A percentile compares a stretch with the other conserved stretches of the same genome.
phyloP scores from a whole-genome alignment of 2,797 vertebrate species.

The Podarcis lilfordi region DNA sequence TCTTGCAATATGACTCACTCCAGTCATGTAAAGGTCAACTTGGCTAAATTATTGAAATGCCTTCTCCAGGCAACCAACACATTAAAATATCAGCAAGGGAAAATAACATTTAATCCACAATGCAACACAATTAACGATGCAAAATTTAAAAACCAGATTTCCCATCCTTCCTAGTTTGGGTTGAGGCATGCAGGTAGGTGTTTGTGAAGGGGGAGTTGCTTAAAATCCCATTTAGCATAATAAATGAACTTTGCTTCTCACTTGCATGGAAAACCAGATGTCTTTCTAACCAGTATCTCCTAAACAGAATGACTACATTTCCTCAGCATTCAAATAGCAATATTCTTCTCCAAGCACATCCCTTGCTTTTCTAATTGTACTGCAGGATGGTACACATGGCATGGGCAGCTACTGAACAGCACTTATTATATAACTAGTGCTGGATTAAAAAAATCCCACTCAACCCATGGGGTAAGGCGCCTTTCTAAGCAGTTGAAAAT shows the following conservation, averaged over 20 bases:
- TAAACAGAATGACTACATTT: background rate
- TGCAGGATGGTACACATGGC: background rate
- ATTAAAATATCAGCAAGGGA: background rate
- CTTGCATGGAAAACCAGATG: background rate
- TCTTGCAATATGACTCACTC: background rate
- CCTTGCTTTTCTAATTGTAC: background rate
- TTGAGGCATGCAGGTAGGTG: background rate
- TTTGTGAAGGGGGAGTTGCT: background rate
- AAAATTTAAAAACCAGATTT: background rate
- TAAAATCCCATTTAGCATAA: background rate
- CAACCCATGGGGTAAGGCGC: background rate
- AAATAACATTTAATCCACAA: background rate
- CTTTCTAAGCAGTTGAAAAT: background rate
- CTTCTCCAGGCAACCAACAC: background rate
- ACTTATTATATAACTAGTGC: background rate
- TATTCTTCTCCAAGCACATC: background rate
- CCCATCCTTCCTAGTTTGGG: background rate
- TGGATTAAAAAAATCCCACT: no score
- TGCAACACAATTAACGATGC: slow-evolving; percentile 6
- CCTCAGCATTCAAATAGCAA: background rate
- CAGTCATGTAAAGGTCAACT: background rate
- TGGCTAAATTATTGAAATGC: slow-evolving; percentile 25
- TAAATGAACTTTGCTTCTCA: background rate
- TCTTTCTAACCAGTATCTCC: no score
- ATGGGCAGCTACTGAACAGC: background rate